These are phyloP conservation scores for Globia sparganii DNA, from an alignment of 2,888 invertebrate genomes.

Conservation along the genomic window DNA sequence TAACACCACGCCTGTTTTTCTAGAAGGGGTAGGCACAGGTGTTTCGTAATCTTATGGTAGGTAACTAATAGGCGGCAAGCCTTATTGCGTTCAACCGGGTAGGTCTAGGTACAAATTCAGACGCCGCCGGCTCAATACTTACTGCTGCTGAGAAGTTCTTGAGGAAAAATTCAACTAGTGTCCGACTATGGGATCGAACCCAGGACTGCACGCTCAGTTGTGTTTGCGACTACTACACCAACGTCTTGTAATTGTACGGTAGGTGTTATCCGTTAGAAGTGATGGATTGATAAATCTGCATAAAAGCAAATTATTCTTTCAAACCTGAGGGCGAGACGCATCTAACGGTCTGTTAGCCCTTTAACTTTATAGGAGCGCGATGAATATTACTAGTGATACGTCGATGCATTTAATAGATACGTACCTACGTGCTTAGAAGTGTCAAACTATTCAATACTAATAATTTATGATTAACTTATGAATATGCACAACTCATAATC, in stretches of 20 bases:
- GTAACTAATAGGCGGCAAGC: too few relatives aligned
- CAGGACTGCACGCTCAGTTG: neutral
- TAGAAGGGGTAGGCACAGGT: too few relatives aligned
- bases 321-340: neutral
- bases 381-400: neutral
- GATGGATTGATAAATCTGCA: neutral
- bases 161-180: neutral
- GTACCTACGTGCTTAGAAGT: conserved; percentile 11
- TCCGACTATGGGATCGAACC: neutral
- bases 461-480: conserved; percentile 81
- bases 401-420: neutral
- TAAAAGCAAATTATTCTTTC: neutral
- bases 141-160: neutral
- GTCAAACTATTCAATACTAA: conserved; percentile 42
- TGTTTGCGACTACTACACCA: neutral
- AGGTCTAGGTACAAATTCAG: too few relatives aligned
- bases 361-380: neutral
- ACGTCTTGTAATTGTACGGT: neutral
- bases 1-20: neutral
- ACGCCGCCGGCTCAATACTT: too few relatives aligned
- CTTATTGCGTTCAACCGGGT: too few relatives aligned
- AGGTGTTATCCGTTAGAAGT: neutral
- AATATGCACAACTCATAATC: conserved; percentile 81
- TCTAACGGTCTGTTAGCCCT: neutral
- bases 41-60: neutral